Evolutionary conservation across 2,113 vertebrate genomes (phyloP).

Genomic region (Chionomys nivalis): DNA sequence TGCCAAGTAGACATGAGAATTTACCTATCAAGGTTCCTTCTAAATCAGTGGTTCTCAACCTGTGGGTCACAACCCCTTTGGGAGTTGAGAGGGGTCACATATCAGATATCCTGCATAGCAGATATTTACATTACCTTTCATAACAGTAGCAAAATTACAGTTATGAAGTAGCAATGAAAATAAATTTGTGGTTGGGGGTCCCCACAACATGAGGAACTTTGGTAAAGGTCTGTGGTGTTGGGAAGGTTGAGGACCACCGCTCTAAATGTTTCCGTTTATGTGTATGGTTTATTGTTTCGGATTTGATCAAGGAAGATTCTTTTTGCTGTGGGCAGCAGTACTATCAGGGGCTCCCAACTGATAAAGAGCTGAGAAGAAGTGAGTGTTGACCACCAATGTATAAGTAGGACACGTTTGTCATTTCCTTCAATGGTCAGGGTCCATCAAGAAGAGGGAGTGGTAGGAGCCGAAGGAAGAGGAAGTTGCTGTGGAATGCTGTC

Average conservation of each 20-base stretch:
- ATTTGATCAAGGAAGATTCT: background rate
- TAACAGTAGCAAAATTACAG: background rate
- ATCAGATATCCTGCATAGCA: background rate
- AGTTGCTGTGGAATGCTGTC: background rate
- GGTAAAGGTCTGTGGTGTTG: background rate
- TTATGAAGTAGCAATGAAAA: background rate
- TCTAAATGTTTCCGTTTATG: background rate
- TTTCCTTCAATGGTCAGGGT: background rate
- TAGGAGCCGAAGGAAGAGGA: background rate
- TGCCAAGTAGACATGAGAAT: background rate
- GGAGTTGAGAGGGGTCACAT: background rate
- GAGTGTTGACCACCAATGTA: background rate
- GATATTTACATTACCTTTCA: background rate
- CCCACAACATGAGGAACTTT: background rate
- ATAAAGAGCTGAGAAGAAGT: background rate
- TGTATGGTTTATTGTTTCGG: too few species aligned
- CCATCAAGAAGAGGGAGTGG: background rate
- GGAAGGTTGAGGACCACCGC: background rate
- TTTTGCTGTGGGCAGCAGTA: background rate
- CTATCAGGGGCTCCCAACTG: too few species aligned
- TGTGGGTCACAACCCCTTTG: background rate
- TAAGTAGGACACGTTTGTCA: background rate
- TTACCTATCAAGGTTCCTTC: background rate
- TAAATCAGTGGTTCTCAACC: background rate
- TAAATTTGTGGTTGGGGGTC: background rate